These are phyloP conservation scores for Choristoneura fumiferana DNA, from an alignment of 1,140 invertebrate species.

Conservation along the genomic window DNA sequence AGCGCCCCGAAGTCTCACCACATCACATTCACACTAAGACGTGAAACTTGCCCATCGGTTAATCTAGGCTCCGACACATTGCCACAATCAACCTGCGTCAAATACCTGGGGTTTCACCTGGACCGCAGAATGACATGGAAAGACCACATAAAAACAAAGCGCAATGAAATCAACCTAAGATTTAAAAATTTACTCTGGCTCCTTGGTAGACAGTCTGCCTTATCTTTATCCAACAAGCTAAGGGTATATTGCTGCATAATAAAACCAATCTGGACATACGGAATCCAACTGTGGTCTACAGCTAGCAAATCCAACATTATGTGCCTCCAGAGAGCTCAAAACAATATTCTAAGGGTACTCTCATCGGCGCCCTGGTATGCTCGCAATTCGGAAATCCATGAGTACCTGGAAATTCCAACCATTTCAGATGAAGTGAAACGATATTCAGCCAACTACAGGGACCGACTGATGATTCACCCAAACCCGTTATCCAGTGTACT, in stretches of 20 bases:
- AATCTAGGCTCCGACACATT: neutral
- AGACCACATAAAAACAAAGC: neutral
- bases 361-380: neutral
- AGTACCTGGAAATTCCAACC: no score
- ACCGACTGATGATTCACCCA: no score
- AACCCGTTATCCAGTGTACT: no score
- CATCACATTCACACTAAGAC: slow-evolving; percentile 9
- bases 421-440: no score
- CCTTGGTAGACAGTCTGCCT: neutral
- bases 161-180: neutral
- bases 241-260: slow-evolving; percentile 7
- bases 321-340: slow-evolving; percentile 12
- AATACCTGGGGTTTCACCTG: slow-evolving; percentile 8
- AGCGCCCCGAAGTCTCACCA: slow-evolving; percentile 1
- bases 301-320: slow-evolving; percentile 1
- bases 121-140: slow-evolving; percentile 8
- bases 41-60: neutral
- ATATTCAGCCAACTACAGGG: no score
- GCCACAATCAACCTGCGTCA: slow-evolving; percentile 2
- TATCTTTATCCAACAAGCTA: slow-evolving; percentile 1
- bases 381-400: no score
- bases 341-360: neutral
- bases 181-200: slow-evolving; percentile 9
- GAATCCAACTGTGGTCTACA: neutral
- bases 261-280: slow-evolving; percentile 6